Evolutionary conservation across 2,113 vertebrate species (phyloP).

Genomic region (Nesospiza acunhae): DNA sequence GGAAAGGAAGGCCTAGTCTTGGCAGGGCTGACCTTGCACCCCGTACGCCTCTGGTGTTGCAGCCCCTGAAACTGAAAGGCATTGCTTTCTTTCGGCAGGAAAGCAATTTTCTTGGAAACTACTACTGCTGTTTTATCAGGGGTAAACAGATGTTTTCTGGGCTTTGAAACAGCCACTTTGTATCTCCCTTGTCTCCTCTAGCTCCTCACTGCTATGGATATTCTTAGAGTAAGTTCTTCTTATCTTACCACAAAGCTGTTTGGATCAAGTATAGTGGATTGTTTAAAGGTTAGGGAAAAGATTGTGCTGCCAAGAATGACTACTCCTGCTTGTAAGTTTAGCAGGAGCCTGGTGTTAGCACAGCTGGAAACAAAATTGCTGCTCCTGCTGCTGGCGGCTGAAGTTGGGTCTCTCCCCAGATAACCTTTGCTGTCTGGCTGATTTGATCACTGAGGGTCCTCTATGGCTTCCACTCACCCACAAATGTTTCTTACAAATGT

Average conservation of each 20-base stretch:
- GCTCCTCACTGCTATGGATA: neutral
- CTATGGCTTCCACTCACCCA: neutral
- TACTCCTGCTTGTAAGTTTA: neutral
- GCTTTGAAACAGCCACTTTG: neutral
- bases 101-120: neutral
- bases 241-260: neutral
- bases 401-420: neutral
- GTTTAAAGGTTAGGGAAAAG: neutral
- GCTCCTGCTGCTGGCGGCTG: neutral
- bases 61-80: neutral
- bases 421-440: neutral
- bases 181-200: neutral
- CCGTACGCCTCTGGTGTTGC: accelerated
- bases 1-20: neutral
- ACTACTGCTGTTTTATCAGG: neutral
- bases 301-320: neutral
- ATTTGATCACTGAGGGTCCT: neutral
- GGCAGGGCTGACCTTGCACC: accelerated
- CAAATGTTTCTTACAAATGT: neutral
- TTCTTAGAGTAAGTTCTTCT: neutral
- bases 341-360: neutral
- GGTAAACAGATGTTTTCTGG: neutral
- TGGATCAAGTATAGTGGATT: neutral
- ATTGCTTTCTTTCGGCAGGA: neutral
- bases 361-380: neutral